Evolutionary conservation across 1,140 invertebrate species (phyloP), one percentile per base, ranked within the genome.

Genomic region (Drosophila parvula): DNA sequence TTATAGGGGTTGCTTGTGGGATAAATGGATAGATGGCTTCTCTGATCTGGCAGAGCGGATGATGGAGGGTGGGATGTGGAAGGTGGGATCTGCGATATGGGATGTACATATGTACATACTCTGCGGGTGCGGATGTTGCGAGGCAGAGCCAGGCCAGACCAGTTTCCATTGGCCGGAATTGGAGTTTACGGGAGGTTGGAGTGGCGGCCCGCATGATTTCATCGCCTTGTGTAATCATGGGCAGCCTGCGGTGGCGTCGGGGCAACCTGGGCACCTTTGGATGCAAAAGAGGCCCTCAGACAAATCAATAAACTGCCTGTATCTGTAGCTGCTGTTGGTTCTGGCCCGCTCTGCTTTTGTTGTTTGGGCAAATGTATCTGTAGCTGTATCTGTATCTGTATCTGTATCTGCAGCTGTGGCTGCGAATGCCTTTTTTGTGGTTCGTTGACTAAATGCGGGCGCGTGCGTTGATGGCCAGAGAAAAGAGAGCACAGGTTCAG

Each of bases 361-460:
- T 28, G 63, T 53, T 41, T 34, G 51, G 51, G 51, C 50, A 53
- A 53, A 53, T 38, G 45, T 53, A 40, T 48, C 51, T 73, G 51
- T 50, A 43, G 14, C 36, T 47, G 34, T 57, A 69, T 60, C 44
- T 53, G 64, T 47, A 47, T 14, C 32, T 79, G 61, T 43, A 75
- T 76, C 64, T 84, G 81, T 83, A 83, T 84, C 80, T 83, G 76
- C 73, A 77, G 77, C 71, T 80, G 78, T 75, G 61, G 69, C 82
- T 71, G 64, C 78, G 78, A 73, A 73, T 73, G 69, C 34, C 68
- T 77, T 70, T 53, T 80, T 76, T 80, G 78, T 81, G 79, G 75
- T 79, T 88, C 83, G 83, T 88, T 88, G 83, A 80, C 83, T 88
- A 89, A 88, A 88, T 88, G 83, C 83, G 83, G 83, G 83, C 83